Conservation (phyloP, 2,113 vertebrate genomes). For the Chionis minor region DNA sequence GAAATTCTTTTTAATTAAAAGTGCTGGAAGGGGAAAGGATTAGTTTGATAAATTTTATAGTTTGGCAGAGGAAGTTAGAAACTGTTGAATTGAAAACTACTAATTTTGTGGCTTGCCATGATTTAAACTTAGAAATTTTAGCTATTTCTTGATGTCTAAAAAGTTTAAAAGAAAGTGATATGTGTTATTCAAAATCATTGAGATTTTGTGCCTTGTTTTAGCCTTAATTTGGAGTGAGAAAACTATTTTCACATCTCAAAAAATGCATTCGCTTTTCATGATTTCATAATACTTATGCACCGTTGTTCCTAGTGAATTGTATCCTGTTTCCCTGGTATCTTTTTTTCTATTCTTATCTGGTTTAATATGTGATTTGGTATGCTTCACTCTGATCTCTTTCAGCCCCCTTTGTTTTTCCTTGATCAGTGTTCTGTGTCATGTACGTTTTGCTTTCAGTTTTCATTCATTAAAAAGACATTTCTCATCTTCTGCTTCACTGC, state of each 20-base stretch:
- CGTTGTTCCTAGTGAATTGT: background rate
- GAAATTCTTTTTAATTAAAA: slow-evolving; percentile 40
- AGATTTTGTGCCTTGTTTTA: background rate
- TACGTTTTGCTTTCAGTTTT: slow-evolving; percentile 10
- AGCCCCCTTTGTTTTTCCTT: background rate
- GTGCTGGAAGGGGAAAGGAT: background rate
- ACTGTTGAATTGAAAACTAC: background rate
- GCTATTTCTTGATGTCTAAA: background rate
- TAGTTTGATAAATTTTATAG: background rate
- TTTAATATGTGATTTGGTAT: background rate
- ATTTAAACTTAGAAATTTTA: background rate
- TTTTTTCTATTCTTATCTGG: background rate
- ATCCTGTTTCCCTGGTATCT: background rate
- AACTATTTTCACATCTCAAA: background rate
- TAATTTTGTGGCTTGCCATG: background rate
- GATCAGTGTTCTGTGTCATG: background rate
- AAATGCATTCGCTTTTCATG: background rate
- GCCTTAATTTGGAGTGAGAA: background rate
- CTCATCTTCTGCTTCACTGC: slow-evolving; percentile 14
- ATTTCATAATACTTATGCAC: background rate
- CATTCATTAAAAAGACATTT: slow-evolving; percentile 28
- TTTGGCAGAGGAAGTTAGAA: background rate
- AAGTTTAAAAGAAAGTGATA: background rate
- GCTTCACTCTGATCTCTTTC: background rate
- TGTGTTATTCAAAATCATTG: background rate